phyloP scores from a whole-genome alignment of 1,140 invertebrate species.

The Rhizoglyphus robini region DNA sequence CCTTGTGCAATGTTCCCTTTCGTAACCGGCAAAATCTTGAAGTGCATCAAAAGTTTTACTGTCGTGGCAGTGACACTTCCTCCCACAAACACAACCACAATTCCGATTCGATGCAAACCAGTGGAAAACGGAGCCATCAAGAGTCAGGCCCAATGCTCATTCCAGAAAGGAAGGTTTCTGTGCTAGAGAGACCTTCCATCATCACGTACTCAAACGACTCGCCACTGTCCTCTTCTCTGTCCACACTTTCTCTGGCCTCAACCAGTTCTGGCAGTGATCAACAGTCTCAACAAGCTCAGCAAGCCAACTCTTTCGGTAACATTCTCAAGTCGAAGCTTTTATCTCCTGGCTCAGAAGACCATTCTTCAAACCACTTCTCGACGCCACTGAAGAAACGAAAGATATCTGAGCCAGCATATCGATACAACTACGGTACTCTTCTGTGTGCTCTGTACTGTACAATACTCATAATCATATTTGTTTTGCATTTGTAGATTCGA shows the following conservation, averaged over 20 bases:
- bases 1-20: conserved; percentile 47
- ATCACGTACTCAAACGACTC: neutral
- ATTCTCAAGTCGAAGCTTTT: conserved; percentile 29
- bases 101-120: neutral
- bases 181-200: neutral
- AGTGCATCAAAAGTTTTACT: conserved; percentile 51
- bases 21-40: conserved; percentile 52
- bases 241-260: too few relatives aligned
- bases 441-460: neutral
- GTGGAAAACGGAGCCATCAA: neutral
- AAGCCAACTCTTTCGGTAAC: conserved; percentile 16
- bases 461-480: neutral
- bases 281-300: neutral
- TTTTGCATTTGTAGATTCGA: neutral
- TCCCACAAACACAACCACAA: conserved; percentile 5
- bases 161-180: neutral
- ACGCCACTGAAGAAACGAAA: conserved; percentile 29
- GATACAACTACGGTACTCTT: neutral
- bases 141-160: neutral
- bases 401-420: conserved; percentile 27
- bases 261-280: neutral
- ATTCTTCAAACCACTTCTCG: conserved; percentile 1
- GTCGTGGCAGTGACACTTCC: conserved; percentile 37
- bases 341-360: neutral
- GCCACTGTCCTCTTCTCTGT: too few relatives aligned